Evolutionary conservation across 1,140 invertebrate genomes (phyloP).

Genomic region (Drosophila murphyi): DNA sequence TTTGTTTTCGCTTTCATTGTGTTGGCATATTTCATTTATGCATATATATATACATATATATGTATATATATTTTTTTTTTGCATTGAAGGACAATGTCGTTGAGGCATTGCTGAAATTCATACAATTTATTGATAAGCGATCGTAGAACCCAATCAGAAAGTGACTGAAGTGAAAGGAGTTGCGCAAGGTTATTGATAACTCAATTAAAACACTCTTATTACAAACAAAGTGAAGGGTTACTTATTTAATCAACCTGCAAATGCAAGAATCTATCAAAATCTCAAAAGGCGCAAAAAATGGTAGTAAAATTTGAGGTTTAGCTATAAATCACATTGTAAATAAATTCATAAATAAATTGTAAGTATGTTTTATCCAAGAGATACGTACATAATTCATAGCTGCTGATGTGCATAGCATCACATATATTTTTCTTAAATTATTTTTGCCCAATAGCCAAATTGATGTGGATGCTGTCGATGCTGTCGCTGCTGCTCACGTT

Average conservation of each 20-base stretch:
- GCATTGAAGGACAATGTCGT: conserved; percentile 80
- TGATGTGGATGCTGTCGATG: conserved; percentile 44
- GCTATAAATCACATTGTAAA: neutral
- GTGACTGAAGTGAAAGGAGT: conserved; percentile 41
- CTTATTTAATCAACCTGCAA: no score
- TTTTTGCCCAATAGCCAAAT: conserved; percentile 79
- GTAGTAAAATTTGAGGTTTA: neutral
- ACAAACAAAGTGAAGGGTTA: neutral
- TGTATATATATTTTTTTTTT: neutral
- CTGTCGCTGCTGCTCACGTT: conserved; percentile 18
- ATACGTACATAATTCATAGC: conserved; percentile 84
- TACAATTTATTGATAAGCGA: conserved; percentile 59
- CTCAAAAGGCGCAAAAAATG: no score
- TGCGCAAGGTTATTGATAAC: conserved; percentile 36
- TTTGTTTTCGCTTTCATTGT: conserved; percentile 44
- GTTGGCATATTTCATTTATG: neutral
- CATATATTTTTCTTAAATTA: conserved; percentile 81
- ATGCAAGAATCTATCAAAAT: no score
- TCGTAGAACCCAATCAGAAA: conserved; percentile 53
- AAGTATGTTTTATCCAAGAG: neutral
- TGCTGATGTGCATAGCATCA: conserved; percentile 84
- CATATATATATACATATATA: neutral
- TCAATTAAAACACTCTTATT: neutral
- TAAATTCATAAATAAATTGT: neutral
- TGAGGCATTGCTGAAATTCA: conserved; percentile 55